A percentile compares a stretch with the other conserved stretches of the same genome.
phyloP scores from a whole-genome alignment of 2,888 invertebrate genomes.

The Scaptodrosophila latifasciaeformis region DNA sequence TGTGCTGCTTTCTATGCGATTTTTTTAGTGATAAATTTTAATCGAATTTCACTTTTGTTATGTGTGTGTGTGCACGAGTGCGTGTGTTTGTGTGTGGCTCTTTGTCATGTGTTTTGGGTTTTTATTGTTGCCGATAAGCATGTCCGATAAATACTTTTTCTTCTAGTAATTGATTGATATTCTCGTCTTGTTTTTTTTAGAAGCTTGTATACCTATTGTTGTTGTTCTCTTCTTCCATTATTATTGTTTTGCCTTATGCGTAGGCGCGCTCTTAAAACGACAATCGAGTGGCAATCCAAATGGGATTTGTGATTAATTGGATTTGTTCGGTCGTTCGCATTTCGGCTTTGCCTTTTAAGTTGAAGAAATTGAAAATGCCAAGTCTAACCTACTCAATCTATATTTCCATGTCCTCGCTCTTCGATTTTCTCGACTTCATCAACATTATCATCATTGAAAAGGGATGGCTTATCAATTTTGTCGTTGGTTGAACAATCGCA shows the following conservation, averaged over 20 bases:
- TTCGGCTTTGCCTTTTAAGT: conserved; percentile 11
- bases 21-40: conserved; percentile 55
- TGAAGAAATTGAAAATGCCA: conserved; percentile 30
- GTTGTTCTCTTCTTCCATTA: not conserved
- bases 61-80: conserved; percentile 29
- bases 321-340: conserved; percentile 19
- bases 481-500: conserved; percentile 2
- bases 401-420: conserved; percentile 5
- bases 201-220: not conserved
- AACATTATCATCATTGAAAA: too few relatives aligned
- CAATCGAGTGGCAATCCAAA: conserved; percentile 10
- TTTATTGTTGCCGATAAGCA: conserved; percentile 49
- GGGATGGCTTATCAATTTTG: conserved; percentile 23
- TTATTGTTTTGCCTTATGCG: conserved; percentile 4
- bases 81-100: conserved; percentile 17
- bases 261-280: too few relatives aligned
- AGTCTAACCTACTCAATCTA: conserved; percentile 31
- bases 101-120: conserved; percentile 19
- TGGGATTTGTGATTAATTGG: conserved; percentile 61
- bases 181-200: conserved; percentile 14
- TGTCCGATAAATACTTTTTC: conserved; percentile 55
- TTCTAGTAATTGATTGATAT: conserved; percentile 55
- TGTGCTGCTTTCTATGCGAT: conserved; percentile 39
- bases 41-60: conserved; percentile 54
- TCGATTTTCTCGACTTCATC: not conserved